Percentiles rank a stretch among this genome's conserved stretches.
Conservation (phyloP, 2,888 invertebrate species). For the Caenorhabditis imperialis region DNA sequence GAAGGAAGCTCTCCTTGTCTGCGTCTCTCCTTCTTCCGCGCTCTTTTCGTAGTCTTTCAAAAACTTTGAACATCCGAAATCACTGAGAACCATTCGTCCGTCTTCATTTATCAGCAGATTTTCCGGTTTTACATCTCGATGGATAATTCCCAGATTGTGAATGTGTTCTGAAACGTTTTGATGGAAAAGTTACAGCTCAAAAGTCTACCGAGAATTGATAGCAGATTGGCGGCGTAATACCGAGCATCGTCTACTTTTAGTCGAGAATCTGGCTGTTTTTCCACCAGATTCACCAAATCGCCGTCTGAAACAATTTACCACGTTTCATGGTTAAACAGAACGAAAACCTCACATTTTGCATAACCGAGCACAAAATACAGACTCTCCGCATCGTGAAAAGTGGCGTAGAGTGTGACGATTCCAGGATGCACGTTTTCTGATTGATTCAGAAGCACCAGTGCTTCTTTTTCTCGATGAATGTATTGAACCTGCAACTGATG, state of each 20-base stretch:
- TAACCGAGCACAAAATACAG: slow-evolving; percentile 94
- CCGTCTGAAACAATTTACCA: slow-evolving; percentile 54
- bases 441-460: slow-evolving; percentile 81
- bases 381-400: slow-evolving; percentile 93
- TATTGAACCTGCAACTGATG: slow-evolving; percentile 59
- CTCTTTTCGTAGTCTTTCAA: slow-evolving; percentile 36
- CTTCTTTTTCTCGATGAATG: slow-evolving; percentile 62
- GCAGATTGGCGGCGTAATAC: slow-evolving; percentile 92
- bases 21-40: slow-evolving; percentile 10
- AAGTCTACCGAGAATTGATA: slow-evolving; percentile 89
- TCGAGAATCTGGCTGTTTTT: slow-evolving; percentile 51
- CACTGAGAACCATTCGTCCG: slow-evolving; percentile 95
- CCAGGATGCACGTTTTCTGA: slow-evolving; percentile 82
- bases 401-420: slow-evolving; percentile 93
- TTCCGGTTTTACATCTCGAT: slow-evolving; percentile 81
- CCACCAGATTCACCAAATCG: slow-evolving; percentile 57
- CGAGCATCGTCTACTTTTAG: slow-evolving; percentile 85
- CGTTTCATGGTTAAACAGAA: not conserved
- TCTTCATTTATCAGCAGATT: slow-evolving; percentile 95
- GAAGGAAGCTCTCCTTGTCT: slow-evolving; percentile 81
- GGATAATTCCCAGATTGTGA: slow-evolving; percentile 68
- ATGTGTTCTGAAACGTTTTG: slow-evolving; percentile 70
- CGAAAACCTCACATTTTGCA: slow-evolving; percentile 57
- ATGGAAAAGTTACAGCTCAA: no score
- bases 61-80: slow-evolving; percentile 91